These are phyloP conservation scores for Phenganax stokvisi DNA, from an alignment of 92 coral and sea anemone species.

Conservation along the genomic window DNA sequence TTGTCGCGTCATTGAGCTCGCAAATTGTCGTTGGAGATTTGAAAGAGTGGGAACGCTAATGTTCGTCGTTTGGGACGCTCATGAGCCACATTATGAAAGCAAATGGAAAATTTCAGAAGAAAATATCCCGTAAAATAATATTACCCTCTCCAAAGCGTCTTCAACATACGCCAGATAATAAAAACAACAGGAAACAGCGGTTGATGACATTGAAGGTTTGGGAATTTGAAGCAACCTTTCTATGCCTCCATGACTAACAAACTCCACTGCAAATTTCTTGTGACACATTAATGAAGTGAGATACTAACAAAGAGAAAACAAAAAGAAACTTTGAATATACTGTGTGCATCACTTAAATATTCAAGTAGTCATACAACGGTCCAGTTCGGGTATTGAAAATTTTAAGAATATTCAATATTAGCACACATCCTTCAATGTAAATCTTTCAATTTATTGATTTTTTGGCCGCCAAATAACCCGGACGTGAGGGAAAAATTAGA, in stretches of 20 bases:
- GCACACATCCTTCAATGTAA: no score
- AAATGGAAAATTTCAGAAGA: no score
- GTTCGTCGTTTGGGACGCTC: no score
- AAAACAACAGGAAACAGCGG: slow-evolving; percentile 88
- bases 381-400: no score
- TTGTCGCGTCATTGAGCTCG: background rate
- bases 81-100: no score
- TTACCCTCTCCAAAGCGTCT: slow-evolving; percentile 97
- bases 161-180: slow-evolving; percentile 94
- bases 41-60: no score
- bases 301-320: slow-evolving; percentile 50
- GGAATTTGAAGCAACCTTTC: slow-evolving; percentile 87
- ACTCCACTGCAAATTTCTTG: slow-evolving; percentile 96
- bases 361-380: no score
- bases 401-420: no score
- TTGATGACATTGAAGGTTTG: slow-evolving; percentile 86
- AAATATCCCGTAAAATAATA: background rate
- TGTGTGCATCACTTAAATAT: no score
- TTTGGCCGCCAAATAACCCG: no score
- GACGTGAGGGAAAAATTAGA: no score
- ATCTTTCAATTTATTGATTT: no score
- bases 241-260: slow-evolving; percentile 84
- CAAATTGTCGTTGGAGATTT: background rate
- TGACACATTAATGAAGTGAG: slow-evolving; percentile 91
- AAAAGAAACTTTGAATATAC: background rate